A percentile compares a stretch with the other conserved stretches of the same genome.
phyloP scores from a whole-genome alignment of 2,888 invertebrate genomes.

The Meiosimyza platycephala region DNA sequence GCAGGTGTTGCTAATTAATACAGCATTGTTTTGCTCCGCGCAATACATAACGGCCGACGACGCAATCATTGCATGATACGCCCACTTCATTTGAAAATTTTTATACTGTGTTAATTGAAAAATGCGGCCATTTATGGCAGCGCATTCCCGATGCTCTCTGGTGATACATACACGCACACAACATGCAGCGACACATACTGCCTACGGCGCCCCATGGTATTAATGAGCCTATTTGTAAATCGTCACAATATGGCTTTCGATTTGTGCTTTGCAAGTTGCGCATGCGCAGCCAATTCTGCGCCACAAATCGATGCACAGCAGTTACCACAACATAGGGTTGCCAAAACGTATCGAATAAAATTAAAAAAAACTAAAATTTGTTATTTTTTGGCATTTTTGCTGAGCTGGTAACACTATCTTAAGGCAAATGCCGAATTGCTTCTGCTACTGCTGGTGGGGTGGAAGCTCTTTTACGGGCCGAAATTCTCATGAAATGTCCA shows the following conservation, averaged over 20 bases:
- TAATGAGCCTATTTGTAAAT: slow-evolving; percentile 26
- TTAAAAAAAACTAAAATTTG: too few relatives aligned
- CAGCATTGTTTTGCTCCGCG: not conserved
- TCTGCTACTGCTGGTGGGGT: slow-evolving; percentile 4
- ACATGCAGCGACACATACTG: not conserved
- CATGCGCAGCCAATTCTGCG: slow-evolving; percentile 9
- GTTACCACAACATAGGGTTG: too few relatives aligned
- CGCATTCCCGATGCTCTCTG: slow-evolving; percentile 7
- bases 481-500: slow-evolving; percentile 9
- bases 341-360: too few relatives aligned
- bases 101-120: slow-evolving; percentile 23
- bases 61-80: not conserved
- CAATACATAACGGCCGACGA: not conserved
- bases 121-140: slow-evolving; percentile 31
- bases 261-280: slow-evolving; percentile 4
- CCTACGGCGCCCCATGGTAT: slow-evolving; percentile 21
- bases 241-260: slow-evolving; percentile 21
- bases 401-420: too few relatives aligned
- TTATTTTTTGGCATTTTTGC: too few relatives aligned
- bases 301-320: too few relatives aligned
- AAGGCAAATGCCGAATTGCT: not conserved
- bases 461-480: not conserved
- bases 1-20: slow-evolving; percentile 36
- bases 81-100: slow-evolving; percentile 12
- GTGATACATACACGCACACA: not conserved